phyloP scores from a whole-genome alignment of 1,140 invertebrate species.

The Leptinotarsa lineolata region DNA sequence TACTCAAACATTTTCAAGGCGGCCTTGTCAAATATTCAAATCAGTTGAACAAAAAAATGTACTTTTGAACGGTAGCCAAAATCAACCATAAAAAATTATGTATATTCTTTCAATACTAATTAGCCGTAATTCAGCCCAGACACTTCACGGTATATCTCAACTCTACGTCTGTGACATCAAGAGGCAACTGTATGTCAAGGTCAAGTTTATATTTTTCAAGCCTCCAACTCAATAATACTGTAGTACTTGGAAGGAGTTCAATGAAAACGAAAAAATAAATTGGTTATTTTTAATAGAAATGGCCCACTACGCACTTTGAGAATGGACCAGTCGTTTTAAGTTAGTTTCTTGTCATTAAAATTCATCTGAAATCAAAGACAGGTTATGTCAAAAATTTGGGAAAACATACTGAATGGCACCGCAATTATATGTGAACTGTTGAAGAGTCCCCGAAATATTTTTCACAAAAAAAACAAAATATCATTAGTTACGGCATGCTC shows the following conservation, averaged over 20 bases:
- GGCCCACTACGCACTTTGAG: no score
- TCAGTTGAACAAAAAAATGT: neutral
- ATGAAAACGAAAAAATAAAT: neutral
- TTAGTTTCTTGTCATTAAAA: no score
- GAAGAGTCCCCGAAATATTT: no score
- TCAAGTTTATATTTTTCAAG: constrained; percentile 9
- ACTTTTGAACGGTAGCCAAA: neutral
- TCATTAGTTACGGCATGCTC: no score
- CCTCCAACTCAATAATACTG: neutral
- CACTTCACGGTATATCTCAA: no score
- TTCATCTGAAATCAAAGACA: no score
- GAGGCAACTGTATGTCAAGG: neutral
- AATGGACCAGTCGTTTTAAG: no score
- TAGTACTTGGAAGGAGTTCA: neutral
- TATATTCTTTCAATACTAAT: constrained; percentile 5
- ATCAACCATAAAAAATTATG: neutral
- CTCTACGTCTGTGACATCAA: neutral
- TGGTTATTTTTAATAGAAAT: no score
- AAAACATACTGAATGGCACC: no score
- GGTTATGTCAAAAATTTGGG: no score
- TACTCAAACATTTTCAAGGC: constrained; percentile 5
- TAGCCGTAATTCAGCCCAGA: neutral
- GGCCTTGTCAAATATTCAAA: constrained; percentile 3
- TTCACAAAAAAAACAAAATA: no score
- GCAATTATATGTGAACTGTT: no score